Base-by-base conservation (phyloP, 2,888 invertebrate species). In the Rhagonycha lutea region DNA sequence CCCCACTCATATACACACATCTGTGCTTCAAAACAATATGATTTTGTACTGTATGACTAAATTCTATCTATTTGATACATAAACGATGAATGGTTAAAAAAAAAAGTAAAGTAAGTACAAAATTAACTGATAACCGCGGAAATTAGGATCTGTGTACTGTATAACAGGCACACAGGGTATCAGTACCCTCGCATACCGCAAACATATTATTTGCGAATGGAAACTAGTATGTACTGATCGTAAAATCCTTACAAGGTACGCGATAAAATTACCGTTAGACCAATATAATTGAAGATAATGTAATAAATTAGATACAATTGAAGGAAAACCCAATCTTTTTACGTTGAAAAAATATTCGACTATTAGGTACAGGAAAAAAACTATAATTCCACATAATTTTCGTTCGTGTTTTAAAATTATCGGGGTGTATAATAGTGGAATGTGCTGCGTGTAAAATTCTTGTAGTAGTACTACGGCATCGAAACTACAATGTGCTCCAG, bases 381-480 rank as follows among this genome's bases (percentile, higher is more conserved):
- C 12, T n/a, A 7, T 12, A 47, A 47, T 47, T 47, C 47, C 2
- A 28, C 28, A n/a, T 47, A 47, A 47, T 47, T 47, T 47, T 47
- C n/a, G 47, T 68, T 69, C 67, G 69, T 69, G 71, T 74, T 60
- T 18, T 63, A 68, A 61, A 61, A 23, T 61, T 70, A 74, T 68
- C 73, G 61, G 68, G 67, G 60, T 47, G 47, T 32, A 47, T 32
- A 69, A 61, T 73, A 23, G 69, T 69, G 75, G 79, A 79, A 79
- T 77, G 77, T 69, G 73, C 63, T 28, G 71, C 65, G 77, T 75
- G 72, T 76, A 76, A 76, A 65, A 75, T 72, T 75, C 74, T 76
- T 74, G 74, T 78, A 76, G 47, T 47, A 47, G 78, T 78, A 78
- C 74, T 78, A 78, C 78, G 73, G 62, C 72, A 74, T 65, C 72